Evolutionary conservation across 1,140 invertebrate genomes (phyloP), one percentile per base, ranked within the genome.

Genomic region (Gryllus bimaculatus): DNA sequence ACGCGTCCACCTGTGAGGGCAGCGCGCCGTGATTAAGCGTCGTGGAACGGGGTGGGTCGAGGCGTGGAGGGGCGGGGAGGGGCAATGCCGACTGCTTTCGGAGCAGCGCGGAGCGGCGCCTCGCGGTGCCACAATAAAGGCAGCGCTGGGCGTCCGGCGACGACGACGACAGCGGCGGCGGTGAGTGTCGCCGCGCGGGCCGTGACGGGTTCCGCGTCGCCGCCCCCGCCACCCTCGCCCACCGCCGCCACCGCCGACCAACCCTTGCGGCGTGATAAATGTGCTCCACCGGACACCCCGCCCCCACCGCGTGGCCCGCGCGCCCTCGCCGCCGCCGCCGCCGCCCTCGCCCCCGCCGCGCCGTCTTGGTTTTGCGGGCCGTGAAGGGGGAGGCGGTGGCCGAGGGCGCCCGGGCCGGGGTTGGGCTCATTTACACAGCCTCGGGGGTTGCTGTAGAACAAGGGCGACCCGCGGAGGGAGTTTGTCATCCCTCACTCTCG

Each of bases 401-500:
- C 54, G 18, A 15, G 10, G 54, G 54, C 54, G 54, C 10, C 54
- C 10, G 18, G 54, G 54, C 2, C 54, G 54, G 54, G 54, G 54
- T 66, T 66, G 54, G 54, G 54, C 54, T 66, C 54, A 66, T 66
- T 66, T 66, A 66, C 54, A 66, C 54, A 66, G 54, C 54, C 54
- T 18, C 54, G 54, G 54, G 54, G 54, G 54, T 66, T 66, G 54
- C 54, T 66, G 54, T 66, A 66, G 54, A 66, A 66, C 54, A 66
- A 66, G 54, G 54, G 54, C 54, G 54, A 66, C 54, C 54, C 54
- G 54, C 18, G 54, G 54, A 66, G 54, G 18, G 54, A 66, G 54
- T 66, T 66, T 66, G 54, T 66, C 54, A 66, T 66, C 54, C 54
- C 54, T 66, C 18, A 66, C 54, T 66, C 54, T 66, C 18, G 54